phyloP scores from a whole-genome alignment of 1,140 invertebrate species.

The Batillaria attramentaria region DNA sequence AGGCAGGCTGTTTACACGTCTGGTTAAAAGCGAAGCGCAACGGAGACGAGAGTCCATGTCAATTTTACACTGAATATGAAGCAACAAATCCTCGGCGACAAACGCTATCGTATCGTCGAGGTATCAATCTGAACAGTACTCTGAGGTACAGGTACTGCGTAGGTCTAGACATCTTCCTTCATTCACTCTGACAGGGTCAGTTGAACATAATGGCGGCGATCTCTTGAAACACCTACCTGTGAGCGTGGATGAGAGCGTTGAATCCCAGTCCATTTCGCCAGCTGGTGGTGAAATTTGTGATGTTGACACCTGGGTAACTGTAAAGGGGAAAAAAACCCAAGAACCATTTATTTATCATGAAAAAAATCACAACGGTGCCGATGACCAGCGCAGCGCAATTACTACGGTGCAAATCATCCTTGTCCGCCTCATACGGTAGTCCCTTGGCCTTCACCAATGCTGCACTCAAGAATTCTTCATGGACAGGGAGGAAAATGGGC shows the following conservation, averaged over 20 bases:
- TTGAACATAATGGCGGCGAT: not conserved
- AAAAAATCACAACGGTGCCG: not conserved
- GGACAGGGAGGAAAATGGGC: too few relatives aligned
- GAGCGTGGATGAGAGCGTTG: constrained; percentile 93
- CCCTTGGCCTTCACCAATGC: not conserved
- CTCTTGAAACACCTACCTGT: constrained; percentile 65
- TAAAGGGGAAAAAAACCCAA: constrained; percentile 39
- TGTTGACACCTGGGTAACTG: constrained; percentile 89
- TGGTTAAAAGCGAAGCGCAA: too few relatives aligned
- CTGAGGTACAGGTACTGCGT: too few relatives aligned
- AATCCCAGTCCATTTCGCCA: constrained; percentile 99
- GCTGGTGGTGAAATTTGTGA: constrained; percentile 94
- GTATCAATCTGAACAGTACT: too few relatives aligned
- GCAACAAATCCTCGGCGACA: too few relatives aligned
- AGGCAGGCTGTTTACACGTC: too few relatives aligned
- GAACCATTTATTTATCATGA: not conserved
- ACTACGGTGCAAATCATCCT: too few relatives aligned
- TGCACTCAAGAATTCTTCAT: not conserved
- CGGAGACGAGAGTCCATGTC: too few relatives aligned
- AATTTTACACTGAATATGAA: too few relatives aligned
- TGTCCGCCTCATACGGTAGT: not conserved
- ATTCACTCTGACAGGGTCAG: too few relatives aligned
- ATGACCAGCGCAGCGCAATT: not conserved
- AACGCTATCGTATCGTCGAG: too few relatives aligned
- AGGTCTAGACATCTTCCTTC: too few relatives aligned